Conservation (phyloP, 2,113 vertebrate genomes). For the Mionectes macconnelli region DNA sequence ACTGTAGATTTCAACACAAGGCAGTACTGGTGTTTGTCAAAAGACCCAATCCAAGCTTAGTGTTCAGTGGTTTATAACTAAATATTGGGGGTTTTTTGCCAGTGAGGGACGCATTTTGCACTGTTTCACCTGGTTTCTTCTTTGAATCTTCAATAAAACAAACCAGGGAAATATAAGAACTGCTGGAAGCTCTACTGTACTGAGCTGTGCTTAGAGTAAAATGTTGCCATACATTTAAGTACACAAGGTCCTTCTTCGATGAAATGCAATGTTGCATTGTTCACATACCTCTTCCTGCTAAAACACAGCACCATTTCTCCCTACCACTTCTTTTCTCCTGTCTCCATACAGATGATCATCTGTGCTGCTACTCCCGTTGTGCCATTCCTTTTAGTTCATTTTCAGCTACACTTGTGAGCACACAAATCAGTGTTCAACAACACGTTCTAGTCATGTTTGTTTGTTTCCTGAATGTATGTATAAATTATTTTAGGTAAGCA, state of each 20-base stretch:
- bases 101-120: neutral
- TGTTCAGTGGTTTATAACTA: neutral
- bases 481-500: neutral
- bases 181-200: neutral
- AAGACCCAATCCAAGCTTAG: neutral
- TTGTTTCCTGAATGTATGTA: neutral
- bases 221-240: neutral
- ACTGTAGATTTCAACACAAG: neutral
- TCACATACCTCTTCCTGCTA: neutral
- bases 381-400: neutral
- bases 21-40: neutral
- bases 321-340: neutral
- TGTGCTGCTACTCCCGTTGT: neutral
- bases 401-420: neutral
- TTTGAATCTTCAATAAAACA: neutral
- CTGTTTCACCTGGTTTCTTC: neutral
- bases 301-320: neutral
- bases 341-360: neutral
- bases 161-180: neutral
- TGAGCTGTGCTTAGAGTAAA: neutral
- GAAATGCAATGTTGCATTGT: neutral
- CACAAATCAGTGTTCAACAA: neutral
- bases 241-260: neutral
- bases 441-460: neutral
- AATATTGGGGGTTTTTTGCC: fast-evolving